Conservation (phyloP, 1,140 invertebrate genomes). For the Maniola jurtina region DNA sequence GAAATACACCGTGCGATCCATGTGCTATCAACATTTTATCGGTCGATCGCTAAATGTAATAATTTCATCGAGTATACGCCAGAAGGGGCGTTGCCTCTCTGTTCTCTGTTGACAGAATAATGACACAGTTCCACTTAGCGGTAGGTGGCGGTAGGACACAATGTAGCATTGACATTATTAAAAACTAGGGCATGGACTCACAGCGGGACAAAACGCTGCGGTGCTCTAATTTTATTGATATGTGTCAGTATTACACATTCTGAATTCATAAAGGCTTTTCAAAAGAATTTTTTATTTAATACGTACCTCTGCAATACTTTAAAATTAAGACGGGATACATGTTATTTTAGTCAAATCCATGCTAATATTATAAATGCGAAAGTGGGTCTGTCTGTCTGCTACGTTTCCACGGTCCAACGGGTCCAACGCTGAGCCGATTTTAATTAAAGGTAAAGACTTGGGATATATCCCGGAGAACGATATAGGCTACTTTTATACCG, state of each 20-base stretch:
- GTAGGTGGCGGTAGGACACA: conserved; percentile 5
- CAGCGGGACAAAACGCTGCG: conserved; percentile 2
- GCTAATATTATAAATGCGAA: too few species aligned
- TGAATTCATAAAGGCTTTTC: background rate
- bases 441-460: too few species aligned
- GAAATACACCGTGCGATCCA: background rate
- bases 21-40: conserved; percentile 15
- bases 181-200: conserved; percentile 1
- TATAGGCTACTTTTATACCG: too few species aligned
- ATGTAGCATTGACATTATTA: conserved; percentile 7
- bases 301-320: too few species aligned
- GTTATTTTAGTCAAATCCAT: too few species aligned
- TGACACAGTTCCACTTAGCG: conserved; percentile 16
- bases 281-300: too few species aligned
- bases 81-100: conserved; percentile 22
- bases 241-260: background rate
- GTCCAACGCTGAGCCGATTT: too few species aligned
- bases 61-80: conserved; percentile 21
- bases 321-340: too few species aligned
- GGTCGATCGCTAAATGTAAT: conserved; percentile 21
- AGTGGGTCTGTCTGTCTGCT: too few species aligned
- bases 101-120: conserved; percentile 31
- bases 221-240: background rate
- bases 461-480: too few species aligned
- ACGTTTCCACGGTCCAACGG: too few species aligned